Base-by-base conservation (phyloP, 2,113 vertebrate species). In the Maccullochella peelii region DNA sequence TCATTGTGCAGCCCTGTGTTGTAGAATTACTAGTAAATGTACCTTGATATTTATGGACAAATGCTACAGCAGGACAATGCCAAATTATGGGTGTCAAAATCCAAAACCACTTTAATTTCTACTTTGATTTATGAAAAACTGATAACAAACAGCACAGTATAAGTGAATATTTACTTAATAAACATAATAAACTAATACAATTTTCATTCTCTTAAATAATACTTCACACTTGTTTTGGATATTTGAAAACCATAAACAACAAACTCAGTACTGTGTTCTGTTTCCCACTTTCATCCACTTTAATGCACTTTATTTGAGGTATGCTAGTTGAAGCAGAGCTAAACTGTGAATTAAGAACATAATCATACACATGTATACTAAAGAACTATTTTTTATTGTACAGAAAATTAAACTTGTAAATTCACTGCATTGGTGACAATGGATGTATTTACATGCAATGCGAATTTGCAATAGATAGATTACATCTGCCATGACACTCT, bases 11-110 rank as follows among this genome's bases (percentile, higher is more conserved):
- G 38, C 38, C 6, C 38, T 38, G 38, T 38, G 38, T 38, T 38
- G 38, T 38, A 38, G 38, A 38, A 38, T 38, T 1, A 38, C 38
- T 38, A 38, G 1, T 38, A 38, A 6, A 8, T 38, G 38, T 38
- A 38, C 38, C 38, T 38, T 38, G 38, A 38, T 38, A 38, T 44
- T 67, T 70, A 74, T 25, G 8, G 23, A 70, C 78, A 80, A 72
- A 80, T 73, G 57, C 42, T 44, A 38, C 27, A 70, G 55, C 4
- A 47, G 47, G 16, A 82, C 14, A 77, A 66, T 40, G 33, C 30
- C 63, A 55, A 74, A 73, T 57, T 73, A 54, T 55, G 55, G 11
- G 36, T 70, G n/a, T 54, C 62, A 55, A 76, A 82, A 67, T 63
- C 59, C 59, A 18, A 73, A 62, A 77, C 9, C 36, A 71, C n/a